Conservation (phyloP, 2,888 invertebrate genomes). For the Pterostichus madidus region DNA sequence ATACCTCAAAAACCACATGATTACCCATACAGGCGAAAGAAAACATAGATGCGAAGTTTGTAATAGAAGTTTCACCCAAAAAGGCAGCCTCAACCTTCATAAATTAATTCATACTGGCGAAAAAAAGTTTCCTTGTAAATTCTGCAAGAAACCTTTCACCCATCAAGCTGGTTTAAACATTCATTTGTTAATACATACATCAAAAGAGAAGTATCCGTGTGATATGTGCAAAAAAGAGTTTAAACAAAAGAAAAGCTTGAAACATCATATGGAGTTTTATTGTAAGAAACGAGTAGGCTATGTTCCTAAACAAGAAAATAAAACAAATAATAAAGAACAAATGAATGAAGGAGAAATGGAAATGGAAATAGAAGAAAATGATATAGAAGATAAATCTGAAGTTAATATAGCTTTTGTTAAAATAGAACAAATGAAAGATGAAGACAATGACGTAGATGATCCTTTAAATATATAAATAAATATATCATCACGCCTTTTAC, state of each 20-base stretch:
- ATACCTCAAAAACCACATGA: conserved; percentile 35
- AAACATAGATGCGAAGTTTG: conserved; percentile 19
- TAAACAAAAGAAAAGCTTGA: conserved; percentile 37
- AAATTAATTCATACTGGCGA: conserved; percentile 28
- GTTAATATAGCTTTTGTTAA: background rate
- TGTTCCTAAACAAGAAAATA: too few relatives aligned
- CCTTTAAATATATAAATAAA: conserved; percentile 8
- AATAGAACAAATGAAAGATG: background rate
- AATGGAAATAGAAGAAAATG: background rate
- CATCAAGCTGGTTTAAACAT: conserved; percentile 33
- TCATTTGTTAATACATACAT: conserved; percentile 36
- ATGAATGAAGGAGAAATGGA: background rate
- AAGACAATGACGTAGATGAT: background rate
- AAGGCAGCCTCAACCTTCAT: conserved; percentile 22
- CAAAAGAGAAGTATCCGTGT: conserved; percentile 21
- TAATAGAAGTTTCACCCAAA: conserved; percentile 23
- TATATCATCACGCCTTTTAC: too few relatives aligned
- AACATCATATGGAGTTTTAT: conserved; percentile 37
- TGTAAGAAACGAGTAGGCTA: background rate
- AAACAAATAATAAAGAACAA: too few relatives aligned
- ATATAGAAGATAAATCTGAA: background rate
- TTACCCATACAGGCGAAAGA: background rate
- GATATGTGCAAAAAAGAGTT: conserved; percentile 23
- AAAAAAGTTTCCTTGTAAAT: conserved; percentile 28
- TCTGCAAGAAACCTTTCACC: conserved; percentile 27